A percentile compares a stretch with the other conserved stretches of the same genome.
These are phyloP conservation scores for Drosophila arawakana DNA, from an alignment of 1,140 invertebrate genomes.

Conservation along the genomic window DNA sequence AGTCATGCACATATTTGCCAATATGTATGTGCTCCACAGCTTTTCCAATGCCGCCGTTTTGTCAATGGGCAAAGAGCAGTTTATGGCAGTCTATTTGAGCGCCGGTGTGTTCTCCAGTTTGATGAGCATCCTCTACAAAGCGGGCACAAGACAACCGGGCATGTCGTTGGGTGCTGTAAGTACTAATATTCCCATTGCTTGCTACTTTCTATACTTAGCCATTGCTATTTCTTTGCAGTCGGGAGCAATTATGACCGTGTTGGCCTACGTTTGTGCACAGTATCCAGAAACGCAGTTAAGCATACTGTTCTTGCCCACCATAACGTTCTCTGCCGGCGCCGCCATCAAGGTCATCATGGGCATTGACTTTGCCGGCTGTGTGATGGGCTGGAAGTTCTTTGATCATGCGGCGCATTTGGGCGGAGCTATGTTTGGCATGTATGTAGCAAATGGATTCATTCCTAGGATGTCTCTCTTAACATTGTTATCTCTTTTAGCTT, in stretches of 20 bases:
- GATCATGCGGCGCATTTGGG: slow-evolving; percentile 99
- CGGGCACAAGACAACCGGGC: slow-evolving; percentile 87
- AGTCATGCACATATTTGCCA: slow-evolving; percentile 93
- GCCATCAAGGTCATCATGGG: slow-evolving; percentile 94
- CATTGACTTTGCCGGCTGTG: slow-evolving; percentile 92
- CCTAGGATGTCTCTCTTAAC: neutral
- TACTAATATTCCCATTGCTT: neutral
- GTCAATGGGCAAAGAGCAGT: slow-evolving; percentile 96
- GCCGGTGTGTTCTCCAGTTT: slow-evolving; percentile 95
- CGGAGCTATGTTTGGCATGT: slow-evolving; percentile 96
- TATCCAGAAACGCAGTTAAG: slow-evolving; percentile 94
- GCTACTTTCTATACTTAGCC: neutral
- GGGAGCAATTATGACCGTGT: slow-evolving; percentile 95
- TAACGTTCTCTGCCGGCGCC: slow-evolving; percentile 93
- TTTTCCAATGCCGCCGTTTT: slow-evolving; percentile 89
- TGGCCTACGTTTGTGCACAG: slow-evolving; percentile 94
- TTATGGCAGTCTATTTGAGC: slow-evolving; percentile 94
- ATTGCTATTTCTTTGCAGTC: slow-evolving; percentile 88
- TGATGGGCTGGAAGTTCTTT: slow-evolving; percentile 96
- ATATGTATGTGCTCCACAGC: slow-evolving; percentile 98
- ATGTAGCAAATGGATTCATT: slow-evolving; percentile 32
- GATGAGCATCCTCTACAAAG: slow-evolving; percentile 93
- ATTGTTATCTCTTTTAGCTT: slow-evolving; percentile 46
- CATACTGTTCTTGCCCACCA: slow-evolving; percentile 95
- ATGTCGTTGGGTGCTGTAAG: slow-evolving; percentile 96